Percentiles rank a stretch among this genome's conserved stretches.
Conservation (phyloP, 2,888 invertebrate genomes). For the Opisthograptis luteolata region DNA sequence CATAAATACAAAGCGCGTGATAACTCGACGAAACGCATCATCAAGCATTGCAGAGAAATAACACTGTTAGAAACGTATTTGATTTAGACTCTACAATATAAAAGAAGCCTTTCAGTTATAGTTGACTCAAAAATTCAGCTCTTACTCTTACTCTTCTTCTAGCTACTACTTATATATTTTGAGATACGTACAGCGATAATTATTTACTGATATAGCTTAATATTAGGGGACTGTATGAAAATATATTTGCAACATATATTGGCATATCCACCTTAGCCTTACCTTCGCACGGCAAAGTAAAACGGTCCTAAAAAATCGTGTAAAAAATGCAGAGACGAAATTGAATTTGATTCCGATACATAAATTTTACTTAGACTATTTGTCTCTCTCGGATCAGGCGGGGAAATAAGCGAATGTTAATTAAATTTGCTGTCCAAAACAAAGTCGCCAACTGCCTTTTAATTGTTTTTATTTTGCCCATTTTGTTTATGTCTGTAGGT, state of each 20-base stretch:
- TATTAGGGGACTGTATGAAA: too few relatives aligned
- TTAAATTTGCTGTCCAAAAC: constrained; percentile 77
- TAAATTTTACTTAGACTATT: constrained; percentile 83
- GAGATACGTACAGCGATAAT: too few relatives aligned
- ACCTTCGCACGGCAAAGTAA: constrained; percentile 55
- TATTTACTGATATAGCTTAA: too few relatives aligned
- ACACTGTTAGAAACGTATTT: too few relatives aligned
- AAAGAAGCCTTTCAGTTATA: too few relatives aligned
- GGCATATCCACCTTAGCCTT: constrained; percentile 57
- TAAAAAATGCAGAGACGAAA: constrained; percentile 82
- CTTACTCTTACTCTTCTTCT: too few relatives aligned
- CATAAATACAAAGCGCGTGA: too few relatives aligned
- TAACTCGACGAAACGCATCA: too few relatives aligned
- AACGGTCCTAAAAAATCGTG: constrained; percentile 74
- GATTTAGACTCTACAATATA: too few relatives aligned
- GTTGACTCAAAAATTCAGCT: too few relatives aligned
- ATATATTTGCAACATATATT: background rate
- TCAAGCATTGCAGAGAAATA: too few relatives aligned
- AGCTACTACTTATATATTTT: too few relatives aligned
- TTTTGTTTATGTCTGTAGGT: constrained; percentile 25
- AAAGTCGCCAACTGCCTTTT: constrained; percentile 68
- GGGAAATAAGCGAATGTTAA: constrained; percentile 77
- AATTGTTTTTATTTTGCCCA: constrained; percentile 64
- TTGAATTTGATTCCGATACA: constrained; percentile 84
- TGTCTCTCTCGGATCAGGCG: constrained; percentile 79